phyloP scores from a whole-genome alignment of 2,888 invertebrate genomes.

The Oscheius myriophilus region DNA sequence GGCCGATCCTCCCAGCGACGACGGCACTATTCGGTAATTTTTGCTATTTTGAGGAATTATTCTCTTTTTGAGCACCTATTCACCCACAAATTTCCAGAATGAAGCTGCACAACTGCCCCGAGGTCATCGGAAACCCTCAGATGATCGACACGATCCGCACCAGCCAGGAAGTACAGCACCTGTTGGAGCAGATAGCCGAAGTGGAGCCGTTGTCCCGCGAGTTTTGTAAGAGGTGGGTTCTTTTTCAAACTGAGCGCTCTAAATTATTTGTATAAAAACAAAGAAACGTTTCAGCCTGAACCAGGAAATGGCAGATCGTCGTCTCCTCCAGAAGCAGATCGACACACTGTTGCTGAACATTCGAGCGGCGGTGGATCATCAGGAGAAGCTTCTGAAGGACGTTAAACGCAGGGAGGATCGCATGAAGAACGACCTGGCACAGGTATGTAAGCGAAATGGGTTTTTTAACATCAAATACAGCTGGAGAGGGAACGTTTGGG shows the following conservation, averaged over 20 bases:
- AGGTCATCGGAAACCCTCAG: conserved; percentile 40
- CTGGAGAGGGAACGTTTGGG: too few relatives aligned
- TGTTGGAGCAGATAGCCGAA: conserved; percentile 39
- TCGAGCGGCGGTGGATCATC: conserved; percentile 39
- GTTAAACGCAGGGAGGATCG: conserved; percentile 46
- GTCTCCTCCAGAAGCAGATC: conserved; percentile 40
- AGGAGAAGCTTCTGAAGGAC: conserved; percentile 41
- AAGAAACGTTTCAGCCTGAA: conserved; percentile 31
- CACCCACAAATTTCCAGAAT: conserved; percentile 18
- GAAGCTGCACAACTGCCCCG: conserved; percentile 40
- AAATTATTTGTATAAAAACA: background rate
- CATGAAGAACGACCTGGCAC: conserved; percentile 35
- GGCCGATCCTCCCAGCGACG: conserved; percentile 64
- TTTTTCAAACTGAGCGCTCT: background rate
- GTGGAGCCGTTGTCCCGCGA: conserved; percentile 46
- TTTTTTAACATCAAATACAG: too few relatives aligned
- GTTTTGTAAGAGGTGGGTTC: conserved; percentile 41
- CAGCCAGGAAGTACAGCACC: conserved; percentile 43
- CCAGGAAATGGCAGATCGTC: conserved; percentile 46
- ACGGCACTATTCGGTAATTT: conserved; percentile 61
- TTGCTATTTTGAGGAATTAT: too few relatives aligned
- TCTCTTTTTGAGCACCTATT: too few relatives aligned
- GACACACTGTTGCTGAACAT: conserved; percentile 48
- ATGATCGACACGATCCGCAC: conserved; percentile 39
- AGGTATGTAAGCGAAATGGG: background rate